phyloP scores from a whole-genome alignment of 2,113 vertebrate species.

The Atrichornis clamosus region DNA sequence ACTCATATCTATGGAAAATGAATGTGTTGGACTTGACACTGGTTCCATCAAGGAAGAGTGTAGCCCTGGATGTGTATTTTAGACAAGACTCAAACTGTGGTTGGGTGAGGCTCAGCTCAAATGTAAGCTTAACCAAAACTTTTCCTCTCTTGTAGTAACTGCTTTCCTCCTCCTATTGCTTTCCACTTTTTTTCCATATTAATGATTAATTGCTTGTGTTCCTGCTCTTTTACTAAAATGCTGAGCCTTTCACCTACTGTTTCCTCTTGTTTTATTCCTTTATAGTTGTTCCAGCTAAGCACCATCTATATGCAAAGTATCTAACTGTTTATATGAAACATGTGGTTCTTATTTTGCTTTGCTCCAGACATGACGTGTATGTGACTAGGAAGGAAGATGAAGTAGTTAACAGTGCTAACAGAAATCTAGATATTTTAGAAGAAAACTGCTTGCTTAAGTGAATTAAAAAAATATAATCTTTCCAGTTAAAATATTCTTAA shows the following conservation, averaged over 20 bases:
- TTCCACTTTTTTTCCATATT: not conserved
- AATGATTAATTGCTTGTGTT: slow-evolving; percentile 34
- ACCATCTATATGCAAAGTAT: slow-evolving; percentile 40
- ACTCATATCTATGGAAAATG: not conserved
- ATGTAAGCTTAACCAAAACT: not conserved
- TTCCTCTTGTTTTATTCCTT: slow-evolving; percentile 28
- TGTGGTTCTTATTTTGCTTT: slow-evolving; percentile 52
- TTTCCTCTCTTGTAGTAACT: not conserved
- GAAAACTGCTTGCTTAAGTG: slow-evolving; percentile 7
- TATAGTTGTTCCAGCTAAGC: slow-evolving; percentile 41
- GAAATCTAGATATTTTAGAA: slow-evolving; percentile 23
- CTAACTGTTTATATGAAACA: slow-evolving; percentile 47
- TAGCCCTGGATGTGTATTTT: not conserved
- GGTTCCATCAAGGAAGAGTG: not conserved
- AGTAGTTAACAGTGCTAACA: slow-evolving; percentile 43
- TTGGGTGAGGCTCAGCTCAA: not conserved
- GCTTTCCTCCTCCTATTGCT: not conserved
- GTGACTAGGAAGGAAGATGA: slow-evolving; percentile 48
- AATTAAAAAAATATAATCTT: not conserved
- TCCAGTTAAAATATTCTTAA: slow-evolving; percentile 57
- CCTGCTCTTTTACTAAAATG: slow-evolving; percentile 20
- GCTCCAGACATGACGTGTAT: slow-evolving; percentile 48
- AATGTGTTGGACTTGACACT: not conserved
- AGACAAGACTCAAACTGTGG: not conserved
- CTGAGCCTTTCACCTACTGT: slow-evolving; percentile 48